A percentile compares a stretch with the other conserved stretches of the same genome.
Evolutionary conservation across 2,797 vertebrate genomes (phyloP).

Genomic region (Nannoperca australis): DNA sequence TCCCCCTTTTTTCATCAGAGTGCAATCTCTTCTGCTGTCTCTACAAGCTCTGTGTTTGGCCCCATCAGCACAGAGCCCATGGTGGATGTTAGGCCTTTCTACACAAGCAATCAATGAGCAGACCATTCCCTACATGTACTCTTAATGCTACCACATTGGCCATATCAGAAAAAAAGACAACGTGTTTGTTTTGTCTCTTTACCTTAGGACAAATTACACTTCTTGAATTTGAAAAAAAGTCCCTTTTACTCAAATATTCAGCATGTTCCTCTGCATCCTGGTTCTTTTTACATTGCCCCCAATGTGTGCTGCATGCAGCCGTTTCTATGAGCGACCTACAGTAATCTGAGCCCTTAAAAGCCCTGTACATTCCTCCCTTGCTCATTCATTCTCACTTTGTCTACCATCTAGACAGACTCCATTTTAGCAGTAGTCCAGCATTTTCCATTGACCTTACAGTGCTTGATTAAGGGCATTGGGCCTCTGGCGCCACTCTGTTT

Average conservation of each 20-base stretch:
- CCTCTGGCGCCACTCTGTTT: slow-evolving; percentile 80
- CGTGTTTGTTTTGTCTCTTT: background rate
- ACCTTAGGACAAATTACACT: slow-evolving; percentile 8
- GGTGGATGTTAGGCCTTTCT: slow-evolving; percentile 22
- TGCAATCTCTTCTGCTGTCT: slow-evolving; percentile 40
- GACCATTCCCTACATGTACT: background rate
- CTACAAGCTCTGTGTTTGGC: slow-evolving; percentile 11
- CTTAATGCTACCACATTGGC: background rate
- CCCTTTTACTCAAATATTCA: slow-evolving; percentile 26
- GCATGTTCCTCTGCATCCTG: slow-evolving; percentile 22
- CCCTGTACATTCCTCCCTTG: slow-evolving; percentile 59
- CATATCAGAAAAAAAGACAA: no score
- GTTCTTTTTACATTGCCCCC: slow-evolving; percentile 22
- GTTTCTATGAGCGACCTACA: slow-evolving; percentile 42
- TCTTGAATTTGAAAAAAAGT: slow-evolving; percentile 16
- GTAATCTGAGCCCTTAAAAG: slow-evolving; percentile 80
- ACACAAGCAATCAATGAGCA: slow-evolving; percentile 34
- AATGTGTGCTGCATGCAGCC: slow-evolving; percentile 52
- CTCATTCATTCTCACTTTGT: slow-evolving; percentile 67
- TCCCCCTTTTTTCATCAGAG: slow-evolving; percentile 48
- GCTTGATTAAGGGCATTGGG: slow-evolving; percentile 82
- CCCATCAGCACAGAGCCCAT: slow-evolving; percentile 32
- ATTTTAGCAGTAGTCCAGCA: slow-evolving; percentile 65
- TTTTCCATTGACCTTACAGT: slow-evolving; percentile 83
- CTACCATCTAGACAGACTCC: slow-evolving; percentile 58